A percentile compares a stretch with the other conserved stretches of the same genome.
These are phyloP conservation scores for Psilopogon haemacephalus DNA, from an alignment of 2,113 vertebrate species.

Conservation along the genomic window DNA sequence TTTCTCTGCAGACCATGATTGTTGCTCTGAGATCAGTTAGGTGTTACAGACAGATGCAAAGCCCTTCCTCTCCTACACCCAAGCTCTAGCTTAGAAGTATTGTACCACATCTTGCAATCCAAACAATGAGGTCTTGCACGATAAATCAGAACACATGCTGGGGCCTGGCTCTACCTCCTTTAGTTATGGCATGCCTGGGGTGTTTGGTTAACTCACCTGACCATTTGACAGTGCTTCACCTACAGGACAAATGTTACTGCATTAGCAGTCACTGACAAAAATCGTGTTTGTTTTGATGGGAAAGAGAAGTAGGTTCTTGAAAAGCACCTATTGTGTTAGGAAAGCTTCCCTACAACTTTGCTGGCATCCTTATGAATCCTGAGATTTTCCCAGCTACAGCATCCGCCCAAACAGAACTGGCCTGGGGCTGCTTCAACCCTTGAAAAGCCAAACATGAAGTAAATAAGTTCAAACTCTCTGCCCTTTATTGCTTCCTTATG, in stretches of 20 bases:
- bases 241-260: neutral
- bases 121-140: neutral
- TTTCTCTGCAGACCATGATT: constrained; percentile 16
- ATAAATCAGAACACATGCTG: constrained; percentile 20
- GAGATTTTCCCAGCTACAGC: neutral
- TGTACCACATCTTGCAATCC: neutral
- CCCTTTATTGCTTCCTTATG: constrained; percentile 45
- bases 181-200: neutral
- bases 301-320: neutral
- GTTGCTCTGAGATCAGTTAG: neutral
- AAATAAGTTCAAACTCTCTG: constrained; percentile 3
- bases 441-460: neutral
- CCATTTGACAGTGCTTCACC: neutral
- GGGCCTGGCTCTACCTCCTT: neutral
- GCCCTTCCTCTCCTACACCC: constrained; percentile 26
- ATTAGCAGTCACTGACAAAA: neutral
- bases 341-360: neutral
- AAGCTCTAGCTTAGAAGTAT: constrained; percentile 1
- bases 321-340: neutral
- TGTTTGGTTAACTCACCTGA: neutral
- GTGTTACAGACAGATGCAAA: neutral
- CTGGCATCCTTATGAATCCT: neutral
- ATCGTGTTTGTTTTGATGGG: neutral
- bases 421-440: neutral
- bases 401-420: neutral